These are phyloP conservation scores for Pristiophorus japonicus DNA, from an alignment of 2,113 vertebrate species.

Conservation along the genomic window DNA sequence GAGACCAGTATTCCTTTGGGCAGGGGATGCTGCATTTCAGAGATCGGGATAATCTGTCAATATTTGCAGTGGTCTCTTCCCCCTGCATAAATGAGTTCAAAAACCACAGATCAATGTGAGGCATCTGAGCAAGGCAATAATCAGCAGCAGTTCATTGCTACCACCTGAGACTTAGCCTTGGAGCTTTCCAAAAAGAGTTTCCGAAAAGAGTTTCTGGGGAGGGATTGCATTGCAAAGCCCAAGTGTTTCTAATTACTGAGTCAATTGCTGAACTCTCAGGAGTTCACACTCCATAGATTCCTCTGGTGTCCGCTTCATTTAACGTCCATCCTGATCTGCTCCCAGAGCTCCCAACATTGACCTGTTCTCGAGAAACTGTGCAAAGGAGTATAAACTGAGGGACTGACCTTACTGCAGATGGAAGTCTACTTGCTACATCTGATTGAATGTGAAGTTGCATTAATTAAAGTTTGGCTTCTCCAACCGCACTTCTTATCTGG, in stretches of 20 bases:
- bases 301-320: neutral
- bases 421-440: neutral
- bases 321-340: neutral
- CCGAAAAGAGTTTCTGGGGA: too few species aligned
- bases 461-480: neutral
- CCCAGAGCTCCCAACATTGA: neutral
- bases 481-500: neutral
- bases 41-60: neutral
- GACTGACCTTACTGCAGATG: neutral
- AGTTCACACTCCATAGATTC: neutral
- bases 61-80: neutral
- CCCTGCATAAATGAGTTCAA: neutral
- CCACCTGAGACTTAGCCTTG: neutral
- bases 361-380: neutral
- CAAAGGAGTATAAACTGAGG: neutral
- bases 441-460: neutral
- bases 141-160: neutral
- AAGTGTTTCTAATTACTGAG: neutral
- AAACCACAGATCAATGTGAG: neutral
- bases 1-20: neutral
- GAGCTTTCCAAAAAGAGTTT: too few species aligned
- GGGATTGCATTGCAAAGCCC: neutral
- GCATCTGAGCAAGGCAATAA: neutral
- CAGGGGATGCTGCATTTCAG: neutral
- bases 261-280: neutral